Evolutionary conservation across 1,140 invertebrate genomes (phyloP).

Genomic region (Palaemon carinicauda): DNA sequence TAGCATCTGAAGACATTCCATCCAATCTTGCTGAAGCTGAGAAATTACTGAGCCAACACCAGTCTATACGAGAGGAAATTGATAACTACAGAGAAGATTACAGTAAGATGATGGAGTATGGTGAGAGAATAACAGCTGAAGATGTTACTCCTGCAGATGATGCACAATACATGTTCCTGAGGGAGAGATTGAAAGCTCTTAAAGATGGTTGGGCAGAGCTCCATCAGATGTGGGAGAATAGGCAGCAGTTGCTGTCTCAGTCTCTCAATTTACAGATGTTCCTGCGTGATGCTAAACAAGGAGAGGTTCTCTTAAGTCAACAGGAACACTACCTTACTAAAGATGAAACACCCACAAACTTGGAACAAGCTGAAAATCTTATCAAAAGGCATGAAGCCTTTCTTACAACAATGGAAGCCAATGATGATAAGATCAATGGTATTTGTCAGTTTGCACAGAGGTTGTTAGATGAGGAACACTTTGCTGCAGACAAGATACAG

Average conservation of each 20-base stretch:
- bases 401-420: slow-evolving; percentile 99
- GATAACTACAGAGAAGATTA: slow-evolving; percentile 99
- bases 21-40: slow-evolving; percentile 96
- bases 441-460: slow-evolving; percentile 92
- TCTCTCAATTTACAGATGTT: slow-evolving; percentile 95
- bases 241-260: slow-evolving; percentile 93
- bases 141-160: slow-evolving; percentile 86
- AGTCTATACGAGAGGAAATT: slow-evolving; percentile 97
- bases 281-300: slow-evolving; percentile 95
- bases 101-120: slow-evolving; percentile 99
- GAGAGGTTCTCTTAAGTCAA: slow-evolving; percentile 95
- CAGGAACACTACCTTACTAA: slow-evolving; percentile 96
- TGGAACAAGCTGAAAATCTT: slow-evolving; percentile 97
- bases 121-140: slow-evolving; percentile 76
- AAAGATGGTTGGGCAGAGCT: slow-evolving; percentile 99
- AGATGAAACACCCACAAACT: slow-evolving; percentile 91
- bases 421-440: slow-evolving; percentile 98
- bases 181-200: slow-evolving; percentile 94
- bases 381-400: slow-evolving; percentile 98
- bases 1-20: slow-evolving; percentile 97
- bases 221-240: slow-evolving; percentile 99
- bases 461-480: slow-evolving; percentile 68
- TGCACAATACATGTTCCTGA: slow-evolving; percentile 98
- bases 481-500: slow-evolving; percentile 90
- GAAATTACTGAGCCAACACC: slow-evolving; percentile 94